Conservation (phyloP, 2,113 vertebrate genomes). For the Petroica traversi region DNA sequence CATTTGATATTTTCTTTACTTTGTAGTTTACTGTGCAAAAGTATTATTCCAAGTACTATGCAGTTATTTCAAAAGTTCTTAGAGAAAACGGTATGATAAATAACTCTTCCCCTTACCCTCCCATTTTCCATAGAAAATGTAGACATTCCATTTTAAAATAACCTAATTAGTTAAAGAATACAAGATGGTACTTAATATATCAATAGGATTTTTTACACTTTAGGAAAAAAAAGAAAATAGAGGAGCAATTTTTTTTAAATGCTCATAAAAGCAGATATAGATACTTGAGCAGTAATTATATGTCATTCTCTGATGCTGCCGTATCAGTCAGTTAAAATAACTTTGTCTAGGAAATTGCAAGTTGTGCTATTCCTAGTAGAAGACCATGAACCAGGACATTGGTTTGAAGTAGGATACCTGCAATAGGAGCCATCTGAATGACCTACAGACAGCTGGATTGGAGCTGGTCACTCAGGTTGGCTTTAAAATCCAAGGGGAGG, state of each 20-base stretch:
- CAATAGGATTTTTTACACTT: background rate
- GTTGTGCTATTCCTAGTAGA: background rate
- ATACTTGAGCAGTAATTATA: background rate
- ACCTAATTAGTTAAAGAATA: background rate
- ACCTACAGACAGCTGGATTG: rapidly evolving
- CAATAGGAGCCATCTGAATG: background rate
- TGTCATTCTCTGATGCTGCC: background rate
- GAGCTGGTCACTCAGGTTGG: background rate
- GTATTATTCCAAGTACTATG: background rate
- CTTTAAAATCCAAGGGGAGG: background rate
- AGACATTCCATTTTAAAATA: background rate
- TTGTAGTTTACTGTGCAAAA: background rate
- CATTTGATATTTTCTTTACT: background rate
- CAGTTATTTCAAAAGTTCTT: background rate
- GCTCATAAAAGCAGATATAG: background rate
- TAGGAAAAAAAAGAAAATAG: background rate
- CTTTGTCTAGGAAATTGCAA: background rate
- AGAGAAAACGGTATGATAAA: background rate
- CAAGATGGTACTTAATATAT: background rate
- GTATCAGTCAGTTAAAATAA: background rate
- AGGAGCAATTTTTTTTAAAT: background rate
- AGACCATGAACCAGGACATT: background rate
- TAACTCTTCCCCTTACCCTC: background rate
- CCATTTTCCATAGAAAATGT: background rate
- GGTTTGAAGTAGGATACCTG: background rate